Percentiles rank a stretch among this genome's conserved stretches.
Conservation (phyloP, 64 coral and sea anemone genomes). For the Montipora foliosa region DNA sequence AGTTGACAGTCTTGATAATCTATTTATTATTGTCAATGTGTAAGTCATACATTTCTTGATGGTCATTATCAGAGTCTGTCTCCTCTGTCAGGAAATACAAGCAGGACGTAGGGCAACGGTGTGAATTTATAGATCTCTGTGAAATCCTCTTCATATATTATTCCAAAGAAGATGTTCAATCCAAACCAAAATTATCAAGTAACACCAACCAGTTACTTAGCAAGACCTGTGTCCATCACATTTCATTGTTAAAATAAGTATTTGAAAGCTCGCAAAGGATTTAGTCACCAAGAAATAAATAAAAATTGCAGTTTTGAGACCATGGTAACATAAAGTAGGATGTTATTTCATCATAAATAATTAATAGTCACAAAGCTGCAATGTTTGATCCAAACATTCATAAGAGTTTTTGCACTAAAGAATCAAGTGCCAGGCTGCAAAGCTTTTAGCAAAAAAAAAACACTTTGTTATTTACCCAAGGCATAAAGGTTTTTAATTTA, state of each 20-base stretch:
- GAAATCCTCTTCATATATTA: constrained; percentile 70
- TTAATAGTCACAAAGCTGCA: constrained; percentile 1
- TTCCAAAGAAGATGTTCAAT: constrained; percentile 3
- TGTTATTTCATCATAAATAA: constrained; percentile 21
- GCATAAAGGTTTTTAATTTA: neutral
- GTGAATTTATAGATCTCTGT: neutral
- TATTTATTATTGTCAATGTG: neutral
- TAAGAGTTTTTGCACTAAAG: neutral
- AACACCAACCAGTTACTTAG: neutral
- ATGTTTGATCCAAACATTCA: neutral
- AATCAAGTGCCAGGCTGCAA: constrained; percentile 6
- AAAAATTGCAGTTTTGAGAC: constrained; percentile 11
- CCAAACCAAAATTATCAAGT: neutral
- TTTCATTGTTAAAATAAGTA: neutral
- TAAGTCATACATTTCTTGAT: constrained; percentile 25
- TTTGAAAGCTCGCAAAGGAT: constrained; percentile 31
- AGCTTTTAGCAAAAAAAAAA: constrained; percentile 2
- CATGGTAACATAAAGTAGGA: constrained; percentile 38
- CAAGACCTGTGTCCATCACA: neutral
- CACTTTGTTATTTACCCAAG: neutral
- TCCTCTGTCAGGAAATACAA: constrained; percentile 79
- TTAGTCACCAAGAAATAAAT: neutral
- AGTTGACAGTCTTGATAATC: neutral
- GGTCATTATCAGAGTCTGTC: constrained; percentile 69
- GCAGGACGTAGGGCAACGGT: constrained; percentile 72